Conservation (phyloP, 35 echinoderm and acorn worm genomes). For the Chiridota heheva region DNA sequence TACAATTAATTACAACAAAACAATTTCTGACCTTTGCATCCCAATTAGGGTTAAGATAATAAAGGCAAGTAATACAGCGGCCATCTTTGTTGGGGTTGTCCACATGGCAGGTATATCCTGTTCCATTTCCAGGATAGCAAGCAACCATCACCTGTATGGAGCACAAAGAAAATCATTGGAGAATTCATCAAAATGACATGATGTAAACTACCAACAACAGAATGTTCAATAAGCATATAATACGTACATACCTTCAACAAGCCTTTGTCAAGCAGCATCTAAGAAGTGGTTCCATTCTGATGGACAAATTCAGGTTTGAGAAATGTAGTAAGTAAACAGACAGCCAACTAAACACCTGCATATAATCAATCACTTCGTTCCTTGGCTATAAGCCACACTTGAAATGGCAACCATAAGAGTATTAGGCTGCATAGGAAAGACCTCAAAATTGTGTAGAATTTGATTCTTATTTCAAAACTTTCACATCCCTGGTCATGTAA, state of each 20-base stretch:
- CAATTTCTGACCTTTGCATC: constrained; percentile 61
- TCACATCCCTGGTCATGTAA: too few relatives aligned
- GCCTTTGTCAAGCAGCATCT: neutral
- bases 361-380: neutral
- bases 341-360: neutral
- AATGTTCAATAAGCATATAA: neutral
- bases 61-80: constrained; percentile 77
- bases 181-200: neutral
- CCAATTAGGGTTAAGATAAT: constrained; percentile 89
- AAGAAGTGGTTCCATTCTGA: neutral
- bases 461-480: too few relatives aligned
- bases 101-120: constrained; percentile 89
- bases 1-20: too few relatives aligned
- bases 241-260: neutral
- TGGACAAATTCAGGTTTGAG: neutral
- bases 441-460: too few relatives aligned
- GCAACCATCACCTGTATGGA: constrained; percentile 81
- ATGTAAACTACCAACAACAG: neutral
- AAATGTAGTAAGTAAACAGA: neutral
- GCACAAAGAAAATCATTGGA: neutral
- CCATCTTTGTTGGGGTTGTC: constrained; percentile 97
- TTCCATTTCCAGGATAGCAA: constrained; percentile 89
- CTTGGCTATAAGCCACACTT: too few relatives aligned
- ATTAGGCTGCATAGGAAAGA: too few relatives aligned
- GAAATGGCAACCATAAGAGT: too few relatives aligned